Evolutionary conservation across 2,888 invertebrate genomes (phyloP).

Genomic region (Sesia apiformis): DNA sequence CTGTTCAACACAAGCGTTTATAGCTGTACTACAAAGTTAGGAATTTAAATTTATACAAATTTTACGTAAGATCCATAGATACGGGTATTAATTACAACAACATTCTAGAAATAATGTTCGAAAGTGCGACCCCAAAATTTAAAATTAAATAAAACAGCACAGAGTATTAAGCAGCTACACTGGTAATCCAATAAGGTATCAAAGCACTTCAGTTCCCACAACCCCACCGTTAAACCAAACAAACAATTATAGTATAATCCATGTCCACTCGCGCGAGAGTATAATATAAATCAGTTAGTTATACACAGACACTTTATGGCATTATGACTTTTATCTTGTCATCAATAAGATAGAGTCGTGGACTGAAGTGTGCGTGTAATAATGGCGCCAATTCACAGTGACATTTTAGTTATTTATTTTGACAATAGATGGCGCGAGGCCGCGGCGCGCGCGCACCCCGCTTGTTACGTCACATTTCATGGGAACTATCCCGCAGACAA

Average conservation of each 20-base stretch:
- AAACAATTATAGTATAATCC: slow-evolving; percentile 70
- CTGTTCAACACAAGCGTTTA: too few relatives aligned
- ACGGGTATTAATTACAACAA: too few relatives aligned
- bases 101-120: too few relatives aligned
- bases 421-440: slow-evolving; percentile 48
- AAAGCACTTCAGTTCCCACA: slow-evolving; percentile 44
- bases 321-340: too few relatives aligned
- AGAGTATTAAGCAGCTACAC: slow-evolving; percentile 25
- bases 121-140: slow-evolving; percentile 12
- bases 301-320: too few relatives aligned
- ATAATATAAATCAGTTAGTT: slow-evolving; percentile 51
- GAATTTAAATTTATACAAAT: too few relatives aligned
- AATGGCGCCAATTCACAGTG: slow-evolving; percentile 42
- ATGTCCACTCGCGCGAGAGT: slow-evolving; percentile 44
- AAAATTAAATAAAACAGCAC: slow-evolving; percentile 15
- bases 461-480: slow-evolving; percentile 53
- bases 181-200: slow-evolving; percentile 45
- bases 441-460: slow-evolving; percentile 18
- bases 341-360: too few relatives aligned
- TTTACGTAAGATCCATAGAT: too few relatives aligned
- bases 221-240: slow-evolving; percentile 45
- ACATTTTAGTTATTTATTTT: slow-evolving; percentile 37
- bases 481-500: slow-evolving; percentile 63
- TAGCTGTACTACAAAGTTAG: too few relatives aligned
- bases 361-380: slow-evolving; percentile 11